These are phyloP conservation scores for Dromococcyx pavoninus DNA, from an alignment of 2,797 vertebrate species.

Conservation along the genomic window DNA sequence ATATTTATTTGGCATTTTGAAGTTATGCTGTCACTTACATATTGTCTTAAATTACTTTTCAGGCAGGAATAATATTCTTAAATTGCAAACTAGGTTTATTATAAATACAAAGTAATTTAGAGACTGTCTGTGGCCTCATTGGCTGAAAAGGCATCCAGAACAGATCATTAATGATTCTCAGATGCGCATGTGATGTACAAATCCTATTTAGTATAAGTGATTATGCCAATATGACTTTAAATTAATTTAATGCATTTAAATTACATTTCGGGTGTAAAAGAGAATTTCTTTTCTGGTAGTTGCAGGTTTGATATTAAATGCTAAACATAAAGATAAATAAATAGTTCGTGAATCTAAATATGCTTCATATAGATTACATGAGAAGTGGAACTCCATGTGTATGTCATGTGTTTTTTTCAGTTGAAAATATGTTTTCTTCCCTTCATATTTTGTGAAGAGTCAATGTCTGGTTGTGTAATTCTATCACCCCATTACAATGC, in stretches of 20 bases:
- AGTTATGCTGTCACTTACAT: background rate
- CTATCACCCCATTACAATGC: background rate
- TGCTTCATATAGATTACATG: background rate
- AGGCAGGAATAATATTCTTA: background rate
- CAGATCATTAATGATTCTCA: background rate
- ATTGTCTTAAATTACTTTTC: constrained; percentile 5
- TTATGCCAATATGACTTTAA: background rate
- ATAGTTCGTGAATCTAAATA: background rate
- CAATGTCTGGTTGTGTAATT: background rate
- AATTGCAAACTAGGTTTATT: background rate
- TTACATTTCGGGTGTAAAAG: background rate
- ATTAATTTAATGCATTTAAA: background rate
- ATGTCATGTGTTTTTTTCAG: background rate
- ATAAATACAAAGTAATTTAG: background rate
- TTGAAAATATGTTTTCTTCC: background rate
- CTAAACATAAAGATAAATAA: background rate
- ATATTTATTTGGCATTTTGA: background rate
- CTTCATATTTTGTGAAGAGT: background rate
- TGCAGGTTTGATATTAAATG: background rate
- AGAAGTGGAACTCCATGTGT: background rate
- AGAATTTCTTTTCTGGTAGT: background rate
- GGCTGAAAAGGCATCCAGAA: background rate
- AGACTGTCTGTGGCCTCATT: background rate
- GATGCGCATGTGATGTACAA: background rate
- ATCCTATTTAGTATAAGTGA: background rate